phyloP scores from a whole-genome alignment of 2,113 vertebrate genomes.

The Hippocampus guttulatus region DNA sequence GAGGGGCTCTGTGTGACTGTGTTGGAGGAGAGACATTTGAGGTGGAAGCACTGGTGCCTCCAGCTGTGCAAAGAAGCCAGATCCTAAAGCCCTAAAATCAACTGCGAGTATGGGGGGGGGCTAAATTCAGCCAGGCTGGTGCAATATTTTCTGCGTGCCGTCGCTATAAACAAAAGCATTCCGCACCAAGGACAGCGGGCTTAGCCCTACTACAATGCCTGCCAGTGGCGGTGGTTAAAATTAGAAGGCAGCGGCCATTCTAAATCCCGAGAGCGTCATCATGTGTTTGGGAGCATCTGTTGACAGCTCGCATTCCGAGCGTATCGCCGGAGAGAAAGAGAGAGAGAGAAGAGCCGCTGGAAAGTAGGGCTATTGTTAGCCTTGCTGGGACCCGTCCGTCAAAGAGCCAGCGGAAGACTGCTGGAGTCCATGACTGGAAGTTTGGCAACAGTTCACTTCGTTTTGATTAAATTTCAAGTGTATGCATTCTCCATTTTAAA shows the following conservation, averaged over 20 bases:
- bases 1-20: neutral
- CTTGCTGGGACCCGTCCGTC: slow-evolving; percentile 71
- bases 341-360: slow-evolving; percentile 74
- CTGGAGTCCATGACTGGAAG: neutral
- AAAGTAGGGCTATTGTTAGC: slow-evolving; percentile 72
- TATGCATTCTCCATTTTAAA: no score
- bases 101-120: slow-evolving; percentile 19
- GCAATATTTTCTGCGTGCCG: slow-evolving; percentile 44
- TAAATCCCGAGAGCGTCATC: slow-evolving; percentile 85
- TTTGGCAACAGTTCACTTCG: neutral
- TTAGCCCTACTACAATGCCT: slow-evolving; percentile 77
- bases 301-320: slow-evolving; percentile 91
- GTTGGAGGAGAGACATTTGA: slow-evolving; percentile 2
- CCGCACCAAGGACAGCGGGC: slow-evolving; percentile 74
- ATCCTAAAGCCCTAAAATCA: slow-evolving; percentile 46
- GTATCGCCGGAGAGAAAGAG: slow-evolving; percentile 76
- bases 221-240: slow-evolving; percentile 82
- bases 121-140: slow-evolving; percentile 51
- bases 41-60: slow-evolving; percentile 21
- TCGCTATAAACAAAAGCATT: slow-evolving; percentile 75
- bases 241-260: slow-evolving; percentile 84
- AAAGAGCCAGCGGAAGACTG: slow-evolving; percentile 20
- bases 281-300: slow-evolving; percentile 88
- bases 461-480: neutral
- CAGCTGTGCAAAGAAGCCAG: slow-evolving; percentile 41